Evolutionary conservation across 2,113 vertebrate species (phyloP).

Genomic region (Xiphorhynchus elegans): DNA sequence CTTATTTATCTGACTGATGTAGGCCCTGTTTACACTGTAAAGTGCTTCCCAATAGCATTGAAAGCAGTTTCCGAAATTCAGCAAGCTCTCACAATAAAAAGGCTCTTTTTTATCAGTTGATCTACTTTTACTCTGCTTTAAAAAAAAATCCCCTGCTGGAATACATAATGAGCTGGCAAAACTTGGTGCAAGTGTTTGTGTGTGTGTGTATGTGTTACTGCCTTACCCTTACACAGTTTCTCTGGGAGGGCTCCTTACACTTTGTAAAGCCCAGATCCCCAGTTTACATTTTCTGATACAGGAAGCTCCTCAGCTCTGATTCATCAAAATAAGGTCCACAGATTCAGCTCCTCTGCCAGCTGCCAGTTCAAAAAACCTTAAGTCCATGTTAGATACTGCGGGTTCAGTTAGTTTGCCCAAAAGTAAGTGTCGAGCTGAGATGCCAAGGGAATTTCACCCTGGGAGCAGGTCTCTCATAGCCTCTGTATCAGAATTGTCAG

Average conservation of each 20-base stretch:
- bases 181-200: background rate
- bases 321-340: background rate
- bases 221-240: background rate
- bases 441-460: background rate
- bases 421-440: background rate
- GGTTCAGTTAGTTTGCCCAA: background rate
- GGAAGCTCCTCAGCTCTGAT: background rate
- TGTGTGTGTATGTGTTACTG: background rate
- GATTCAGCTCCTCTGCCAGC: background rate
- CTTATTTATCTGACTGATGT: slow-evolving; percentile 18
- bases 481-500: background rate
- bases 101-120: background rate
- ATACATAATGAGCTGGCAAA: background rate
- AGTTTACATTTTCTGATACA: background rate
- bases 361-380: background rate
- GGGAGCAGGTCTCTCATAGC: background rate
- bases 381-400: background rate
- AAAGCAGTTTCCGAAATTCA: slow-evolving; percentile 51
- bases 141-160: background rate
- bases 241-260: background rate
- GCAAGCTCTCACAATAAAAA: slow-evolving; percentile 37
- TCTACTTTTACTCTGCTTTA: background rate
- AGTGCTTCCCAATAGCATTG: slow-evolving; percentile 51
- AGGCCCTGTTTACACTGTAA: slow-evolving; percentile 36
- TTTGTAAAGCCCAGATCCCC: background rate